Evolutionary conservation across 2,888 invertebrate species (phyloP).

Genomic region (Punctoribates punctum): DNA sequence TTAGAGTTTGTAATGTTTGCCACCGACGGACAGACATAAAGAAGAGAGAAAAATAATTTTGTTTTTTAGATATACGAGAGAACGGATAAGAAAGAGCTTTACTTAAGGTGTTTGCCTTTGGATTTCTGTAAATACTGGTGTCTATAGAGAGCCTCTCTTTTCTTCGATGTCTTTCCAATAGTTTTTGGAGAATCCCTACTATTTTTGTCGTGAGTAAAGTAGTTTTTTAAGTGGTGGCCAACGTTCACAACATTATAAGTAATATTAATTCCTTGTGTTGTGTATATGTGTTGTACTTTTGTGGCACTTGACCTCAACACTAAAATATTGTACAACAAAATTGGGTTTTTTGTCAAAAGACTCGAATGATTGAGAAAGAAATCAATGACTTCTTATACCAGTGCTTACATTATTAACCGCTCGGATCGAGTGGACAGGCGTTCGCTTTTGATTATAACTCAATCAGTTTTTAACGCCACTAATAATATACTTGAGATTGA

Average conservation of each 20-base stretch:
- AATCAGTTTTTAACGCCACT: constrained; percentile 8
- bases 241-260: not conserved
- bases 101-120: constrained; percentile 21
- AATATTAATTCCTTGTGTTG: not conserved
- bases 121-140: constrained; percentile 16
- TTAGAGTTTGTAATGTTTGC: not conserved
- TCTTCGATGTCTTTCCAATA: too few species aligned
- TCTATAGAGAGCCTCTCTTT: not conserved
- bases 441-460: constrained; percentile 24
- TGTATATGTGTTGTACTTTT: not conserved
- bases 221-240: not conserved
- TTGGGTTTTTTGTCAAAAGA: not conserved
- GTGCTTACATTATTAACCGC: not conserved
- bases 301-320: not conserved
- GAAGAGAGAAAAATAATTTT: constrained; percentile 1
- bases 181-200: not conserved
- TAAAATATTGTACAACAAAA: constrained; percentile 23
- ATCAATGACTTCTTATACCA: not conserved
- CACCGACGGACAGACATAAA: not conserved
- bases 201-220: not conserved
- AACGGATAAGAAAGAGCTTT: constrained; percentile 7
- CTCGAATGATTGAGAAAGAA: not conserved
- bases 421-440: constrained; percentile 2
- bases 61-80: constrained; percentile 5
- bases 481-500: constrained; percentile 1